Base-by-base conservation (phyloP, 2,888 invertebrate species). In the Congeria kusceri region DNA sequence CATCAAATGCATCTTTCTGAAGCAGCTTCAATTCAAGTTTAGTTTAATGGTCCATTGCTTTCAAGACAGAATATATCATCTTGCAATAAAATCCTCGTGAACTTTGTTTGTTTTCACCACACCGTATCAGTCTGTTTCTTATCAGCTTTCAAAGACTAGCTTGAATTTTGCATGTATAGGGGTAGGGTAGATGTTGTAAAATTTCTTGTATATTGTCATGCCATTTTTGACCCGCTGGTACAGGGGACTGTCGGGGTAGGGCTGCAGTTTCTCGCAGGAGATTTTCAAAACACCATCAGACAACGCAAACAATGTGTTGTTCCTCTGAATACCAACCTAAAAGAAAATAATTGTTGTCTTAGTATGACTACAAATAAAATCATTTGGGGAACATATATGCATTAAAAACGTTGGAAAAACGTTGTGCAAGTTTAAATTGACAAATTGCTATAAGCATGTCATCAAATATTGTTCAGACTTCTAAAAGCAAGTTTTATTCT, bases 281-380 rank as follows among this genome's bases (percentile, higher is more conserved):
- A 98, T 95, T 20, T 96, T 93, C 0, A 98, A 97, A 90, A 94
- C 95, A 0, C 98, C 98, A 49, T 96, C 94, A 88, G 96, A 95
- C 92, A 97, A 94, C 0, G 98, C 97, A 94, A 95, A 97, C 1
- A 98, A 93, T 5, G 91, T 88, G 0, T 96, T 96, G 91, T 97
- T 96, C 67, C 94, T 95, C 3, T 96, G 97, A 86, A 97, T 95
- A 0, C 97, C 97, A 87, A 97, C 98, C 98, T 98, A 92, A 75
- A 72, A 78, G 20, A 11, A 39, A 39, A 39, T 15, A 39, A 39
- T 13, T 39, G 13, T 39, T 39, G 11, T 39, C 9, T 39, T 11
- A 39, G 3, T 5, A 39, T 13, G 39, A 39, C 9, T 9, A 39
- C 39, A 39, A 39, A 39, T 39, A 13, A 1, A 39, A 39, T 39